phyloP scores from a whole-genome alignment of 2,888 invertebrate genomes.

The Campoplex capitator region DNA sequence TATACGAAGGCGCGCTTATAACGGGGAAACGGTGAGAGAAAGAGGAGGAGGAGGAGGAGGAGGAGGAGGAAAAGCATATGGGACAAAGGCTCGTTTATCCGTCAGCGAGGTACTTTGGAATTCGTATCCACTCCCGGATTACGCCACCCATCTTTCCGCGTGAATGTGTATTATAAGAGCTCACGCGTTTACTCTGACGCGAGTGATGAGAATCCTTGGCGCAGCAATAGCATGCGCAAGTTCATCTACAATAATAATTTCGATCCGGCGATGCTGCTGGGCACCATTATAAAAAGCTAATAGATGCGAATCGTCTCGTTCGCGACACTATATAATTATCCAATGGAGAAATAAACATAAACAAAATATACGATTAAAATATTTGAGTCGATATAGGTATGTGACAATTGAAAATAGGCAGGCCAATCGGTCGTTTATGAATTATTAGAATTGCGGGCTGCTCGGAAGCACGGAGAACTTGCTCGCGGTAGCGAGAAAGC shows the following conservation, averaged over 20 bases:
- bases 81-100: constrained; percentile 68
- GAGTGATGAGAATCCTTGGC: neutral
- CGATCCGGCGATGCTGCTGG: neutral
- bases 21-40: neutral
- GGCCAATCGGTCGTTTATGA: too few relatives aligned
- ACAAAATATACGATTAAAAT: neutral
- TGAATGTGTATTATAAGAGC: neutral
- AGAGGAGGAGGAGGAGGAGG: neutral
- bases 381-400: neutral
- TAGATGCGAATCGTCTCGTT: too few relatives aligned
- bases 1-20: constrained; percentile 14
- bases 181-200: neutral
- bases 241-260: constrained; percentile 60
- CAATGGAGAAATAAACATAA: neutral
- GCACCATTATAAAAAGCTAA: too few relatives aligned
- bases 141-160: constrained; percentile 62
- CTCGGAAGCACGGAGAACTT: too few relatives aligned
- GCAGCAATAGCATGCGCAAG: constrained; percentile 21
- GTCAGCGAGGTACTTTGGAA: constrained; percentile 65
- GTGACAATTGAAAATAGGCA: too few relatives aligned
- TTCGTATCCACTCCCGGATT: constrained; percentile 70
- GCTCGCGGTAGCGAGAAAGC: constrained; percentile 1
- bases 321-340: too few relatives aligned
- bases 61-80: constrained; percentile 34
- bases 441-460: too few relatives aligned